Base-by-base conservation (phyloP, 2,888 invertebrate species). In the Phyllotreta cruciferae region DNA sequence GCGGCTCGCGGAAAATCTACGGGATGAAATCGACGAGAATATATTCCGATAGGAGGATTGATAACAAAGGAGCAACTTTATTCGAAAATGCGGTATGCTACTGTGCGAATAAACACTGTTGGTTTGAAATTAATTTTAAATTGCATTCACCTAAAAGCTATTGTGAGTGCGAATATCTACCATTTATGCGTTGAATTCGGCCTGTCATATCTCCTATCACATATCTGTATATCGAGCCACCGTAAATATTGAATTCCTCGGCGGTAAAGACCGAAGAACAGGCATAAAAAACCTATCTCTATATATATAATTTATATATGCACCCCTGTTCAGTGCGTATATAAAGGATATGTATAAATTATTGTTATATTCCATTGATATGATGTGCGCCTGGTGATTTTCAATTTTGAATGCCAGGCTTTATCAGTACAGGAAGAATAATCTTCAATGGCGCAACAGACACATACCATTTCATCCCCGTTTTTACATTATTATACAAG, bases 271-370 rank as follows among this genome's bases (percentile, higher is more conserved):
- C 14, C 38, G 37, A 10, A 11, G 47, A 47, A 57, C 13, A n/a
- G 47, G 13, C 13, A 39, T 10, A 5, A 24, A 49, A 58, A 41
- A 58, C 41, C 57, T 60, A 60, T 60, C 52, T 60, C 60, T 52
- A 60, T 60, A 70, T 72, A 71, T 71, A 72, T 72, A 72, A 74
- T 73, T 74, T 74, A 74, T 71, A 70, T 72, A 72, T 73, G 70
- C 73, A 73, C 71, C 71, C 71, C 70, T 70, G 69, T 50, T 54
- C 58, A 53, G 57, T 68, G 67, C 65, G 67, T 49, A 63, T 62
- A 72, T 69, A 70, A 72, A 71, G 60, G 69, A 71, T 70, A 47
- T 58, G 70, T 71, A 71, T 70, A 69, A 72, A 71, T 68, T 72
- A 72, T 71, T 68, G 70, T 71, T 60, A 70, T 69, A 65, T 68